Conservation (phyloP, 2,113 vertebrate genomes). For the Lynx canadensis region DNA sequence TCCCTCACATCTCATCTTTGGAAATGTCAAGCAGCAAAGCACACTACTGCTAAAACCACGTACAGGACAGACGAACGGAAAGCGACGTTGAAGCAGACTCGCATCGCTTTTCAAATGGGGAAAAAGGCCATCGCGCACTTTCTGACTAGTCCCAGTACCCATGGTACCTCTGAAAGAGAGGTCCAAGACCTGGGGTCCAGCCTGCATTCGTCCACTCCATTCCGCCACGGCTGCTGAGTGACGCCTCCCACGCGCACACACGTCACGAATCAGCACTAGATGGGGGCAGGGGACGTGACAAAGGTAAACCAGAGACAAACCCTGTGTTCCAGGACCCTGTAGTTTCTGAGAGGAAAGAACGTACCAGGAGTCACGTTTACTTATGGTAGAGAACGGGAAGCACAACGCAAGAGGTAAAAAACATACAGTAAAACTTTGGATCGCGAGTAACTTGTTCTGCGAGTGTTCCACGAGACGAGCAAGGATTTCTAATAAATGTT, state of each 20-base stretch:
- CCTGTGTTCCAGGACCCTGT: background rate
- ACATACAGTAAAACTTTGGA: background rate
- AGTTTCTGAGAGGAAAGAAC: too few relatives aligned
- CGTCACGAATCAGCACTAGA: rapidly evolving
- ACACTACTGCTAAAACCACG: background rate
- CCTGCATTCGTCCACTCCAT: rapidly evolving
- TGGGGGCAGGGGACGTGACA: background rate
- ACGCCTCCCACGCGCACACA: background rate
- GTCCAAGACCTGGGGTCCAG: background rate
- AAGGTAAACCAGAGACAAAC: background rate
- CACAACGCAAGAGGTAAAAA: background rate
- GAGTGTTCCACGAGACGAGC: too few relatives aligned
- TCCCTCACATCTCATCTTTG: background rate
- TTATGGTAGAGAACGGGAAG: background rate
- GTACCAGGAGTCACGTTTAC: background rate
- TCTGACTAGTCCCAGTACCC: background rate
- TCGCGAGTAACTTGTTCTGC: too few relatives aligned
- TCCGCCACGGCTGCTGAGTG: rapidly evolving
- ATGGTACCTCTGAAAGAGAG: background rate
- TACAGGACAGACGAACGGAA: background rate
- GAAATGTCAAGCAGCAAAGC: background rate
- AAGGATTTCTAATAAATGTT: too few relatives aligned
- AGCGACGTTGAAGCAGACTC: rapidly evolving
- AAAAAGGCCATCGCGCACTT: background rate
- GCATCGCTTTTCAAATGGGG: background rate